Percentiles rank a stretch among this genome's conserved stretches.
These are phyloP conservation scores for Sceloporus undulatus DNA, from an alignment of 2,113 vertebrate genomes.

Conservation along the genomic window DNA sequence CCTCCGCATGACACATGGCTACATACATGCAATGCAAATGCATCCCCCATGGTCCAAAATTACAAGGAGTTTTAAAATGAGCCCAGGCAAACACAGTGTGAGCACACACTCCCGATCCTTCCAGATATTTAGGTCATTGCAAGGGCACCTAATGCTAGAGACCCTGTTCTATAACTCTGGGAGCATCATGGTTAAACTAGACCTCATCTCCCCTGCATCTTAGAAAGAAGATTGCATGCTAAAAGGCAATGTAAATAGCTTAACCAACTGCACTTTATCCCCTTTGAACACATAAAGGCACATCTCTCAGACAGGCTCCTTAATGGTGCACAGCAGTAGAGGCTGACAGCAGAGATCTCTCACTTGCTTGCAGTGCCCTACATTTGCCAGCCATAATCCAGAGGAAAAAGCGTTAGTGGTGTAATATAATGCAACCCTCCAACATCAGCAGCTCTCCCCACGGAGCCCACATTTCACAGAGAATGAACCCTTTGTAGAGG, in stretches of 20 bases:
- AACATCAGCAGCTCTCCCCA: not conserved
- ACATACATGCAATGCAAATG: not conserved
- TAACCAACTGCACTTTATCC: not conserved
- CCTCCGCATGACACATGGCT: not conserved
- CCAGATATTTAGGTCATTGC: not conserved
- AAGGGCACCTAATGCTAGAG: not conserved
- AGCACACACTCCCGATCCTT: not conserved
- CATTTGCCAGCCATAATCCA: conserved; percentile 25
- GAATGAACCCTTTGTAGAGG: not conserved
- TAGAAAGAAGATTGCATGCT: not conserved
- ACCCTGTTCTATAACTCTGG: not conserved
- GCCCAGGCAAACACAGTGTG: too few species aligned
- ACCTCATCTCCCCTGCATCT: not conserved
- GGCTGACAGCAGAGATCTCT: not conserved
- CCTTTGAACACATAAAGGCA: not conserved
- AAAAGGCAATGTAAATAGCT: not conserved
- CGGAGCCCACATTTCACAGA: accelerated
- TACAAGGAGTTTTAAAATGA: not conserved
- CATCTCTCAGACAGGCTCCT: not conserved
- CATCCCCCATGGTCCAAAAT: not conserved
- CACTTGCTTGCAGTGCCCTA: not conserved
- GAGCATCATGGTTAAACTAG: not conserved
- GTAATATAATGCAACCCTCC: conserved; percentile 5
- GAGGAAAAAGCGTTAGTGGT: conserved; percentile 1
- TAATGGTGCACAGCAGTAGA: conserved; percentile 3